These are phyloP conservation scores for Seriola aureovittata DNA, from an alignment of 2,113 vertebrate species.

Conservation along the genomic window DNA sequence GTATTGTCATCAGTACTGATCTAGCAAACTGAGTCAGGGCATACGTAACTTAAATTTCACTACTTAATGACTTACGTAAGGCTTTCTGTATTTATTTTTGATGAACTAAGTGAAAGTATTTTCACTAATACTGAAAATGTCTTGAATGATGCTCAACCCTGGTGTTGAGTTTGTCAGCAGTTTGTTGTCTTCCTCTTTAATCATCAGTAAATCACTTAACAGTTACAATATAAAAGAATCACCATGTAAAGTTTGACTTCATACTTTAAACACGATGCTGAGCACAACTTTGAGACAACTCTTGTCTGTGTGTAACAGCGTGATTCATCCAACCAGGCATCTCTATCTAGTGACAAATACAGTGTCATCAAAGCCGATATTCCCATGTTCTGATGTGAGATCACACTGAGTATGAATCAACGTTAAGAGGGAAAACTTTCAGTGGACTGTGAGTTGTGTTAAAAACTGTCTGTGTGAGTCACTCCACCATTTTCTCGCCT, in stretches of 20 bases:
- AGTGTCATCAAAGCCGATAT: conserved; percentile 8
- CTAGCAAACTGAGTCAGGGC: too few relatives aligned
- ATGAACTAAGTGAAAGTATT: too few relatives aligned
- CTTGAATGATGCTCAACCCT: too few relatives aligned
- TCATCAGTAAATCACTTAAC: too few relatives aligned
- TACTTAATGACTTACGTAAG: too few relatives aligned
- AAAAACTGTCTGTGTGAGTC: conserved; percentile 34
- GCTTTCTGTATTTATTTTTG: too few relatives aligned
- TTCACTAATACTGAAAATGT: too few relatives aligned
- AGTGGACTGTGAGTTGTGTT: neutral
- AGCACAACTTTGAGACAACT: neutral
- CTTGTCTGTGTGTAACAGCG: neutral
- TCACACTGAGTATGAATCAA: conserved; percentile 8
- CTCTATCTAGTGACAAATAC: neutral
- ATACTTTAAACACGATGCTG: neutral
- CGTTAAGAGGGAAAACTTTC: neutral
- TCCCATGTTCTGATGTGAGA: neutral
- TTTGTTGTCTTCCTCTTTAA: neutral
- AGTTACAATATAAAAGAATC: too few relatives aligned
- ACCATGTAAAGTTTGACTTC: neutral
- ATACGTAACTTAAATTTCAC: too few relatives aligned
- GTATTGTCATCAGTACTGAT: too few relatives aligned
- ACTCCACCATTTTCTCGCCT: conserved; percentile 10
- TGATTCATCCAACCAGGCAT: conserved; percentile 10
- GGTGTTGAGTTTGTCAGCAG: neutral